phyloP scores from a whole-genome alignment of 1,140 invertebrate genomes.

The Drosophila tsacasi region DNA sequence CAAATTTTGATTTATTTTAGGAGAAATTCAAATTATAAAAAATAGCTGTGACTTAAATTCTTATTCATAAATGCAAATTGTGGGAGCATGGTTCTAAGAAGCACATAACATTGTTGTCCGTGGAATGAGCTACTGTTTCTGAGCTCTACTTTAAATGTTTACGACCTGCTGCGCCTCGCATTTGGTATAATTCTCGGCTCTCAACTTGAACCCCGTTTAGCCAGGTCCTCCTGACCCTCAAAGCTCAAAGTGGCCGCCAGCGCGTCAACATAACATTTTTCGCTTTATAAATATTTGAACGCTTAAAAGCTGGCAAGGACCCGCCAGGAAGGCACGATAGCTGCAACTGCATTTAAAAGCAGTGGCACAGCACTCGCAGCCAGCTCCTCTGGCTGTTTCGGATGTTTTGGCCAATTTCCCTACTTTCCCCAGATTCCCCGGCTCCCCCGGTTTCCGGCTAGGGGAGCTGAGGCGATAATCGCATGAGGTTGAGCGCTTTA shows the following conservation, averaged over 20 bases:
- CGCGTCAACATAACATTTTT: conserved; percentile 70
- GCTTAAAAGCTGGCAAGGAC: conserved; percentile 68
- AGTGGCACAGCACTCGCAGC: conserved; percentile 8
- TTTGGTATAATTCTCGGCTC: conserved; percentile 64
- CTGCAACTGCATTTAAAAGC: conserved; percentile 30
- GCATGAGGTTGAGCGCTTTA: conserved; percentile 52
- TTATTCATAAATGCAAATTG: not conserved
- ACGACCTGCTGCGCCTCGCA: conserved; percentile 25
- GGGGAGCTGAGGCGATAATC: conserved; percentile 47
- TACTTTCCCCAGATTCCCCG: conserved; percentile 23
- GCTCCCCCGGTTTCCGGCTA: conserved; percentile 6
- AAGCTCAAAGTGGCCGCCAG: conserved; percentile 33
- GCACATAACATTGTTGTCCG: not conserved
- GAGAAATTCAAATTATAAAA: not conserved
- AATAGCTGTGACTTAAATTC: not conserved
- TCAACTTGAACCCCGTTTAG: conserved; percentile 49
- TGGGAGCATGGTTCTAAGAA: not conserved
- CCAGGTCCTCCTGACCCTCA: conserved; percentile 11
- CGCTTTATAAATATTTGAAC: conserved; percentile 77
- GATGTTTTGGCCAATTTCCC: conserved; percentile 30
- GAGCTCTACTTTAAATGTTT: conserved; percentile 9
- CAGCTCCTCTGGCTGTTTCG: conserved; percentile 8
- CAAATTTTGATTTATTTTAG: not conserved
- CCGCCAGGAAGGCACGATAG: conserved; percentile 18
- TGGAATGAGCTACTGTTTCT: no score